Evolutionary conservation across 2,797 vertebrate genomes (phyloP).

Genomic region (Rhodeus uyekii): DNA sequence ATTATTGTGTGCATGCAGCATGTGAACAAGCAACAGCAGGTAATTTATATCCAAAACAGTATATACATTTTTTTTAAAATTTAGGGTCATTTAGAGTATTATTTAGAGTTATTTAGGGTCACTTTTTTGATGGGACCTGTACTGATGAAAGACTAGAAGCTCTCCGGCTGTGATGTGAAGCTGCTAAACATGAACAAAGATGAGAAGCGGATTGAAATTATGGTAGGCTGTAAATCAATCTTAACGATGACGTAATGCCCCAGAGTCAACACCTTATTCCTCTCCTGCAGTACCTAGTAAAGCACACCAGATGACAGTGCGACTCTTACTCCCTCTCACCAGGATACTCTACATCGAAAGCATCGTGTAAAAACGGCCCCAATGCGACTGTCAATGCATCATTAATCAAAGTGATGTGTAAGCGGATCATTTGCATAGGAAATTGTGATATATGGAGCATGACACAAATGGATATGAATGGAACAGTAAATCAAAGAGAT

Average conservation of each 20-base stretch:
- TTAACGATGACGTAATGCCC: constrained; percentile 26
- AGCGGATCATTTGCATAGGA: constrained; percentile 75
- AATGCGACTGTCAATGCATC: constrained; percentile 69
- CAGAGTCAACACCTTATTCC: neutral
- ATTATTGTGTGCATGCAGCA: neutral
- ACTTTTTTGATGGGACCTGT: neutral
- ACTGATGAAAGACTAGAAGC: neutral
- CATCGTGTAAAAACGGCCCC: constrained; percentile 65
- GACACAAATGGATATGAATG: constrained; percentile 76
- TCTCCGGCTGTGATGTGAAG: neutral
- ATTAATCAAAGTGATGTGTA: constrained; percentile 76
- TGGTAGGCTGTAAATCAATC: neutral
- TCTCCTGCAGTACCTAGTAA: constrained; percentile 57
- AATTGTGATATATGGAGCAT: constrained; percentile 77
- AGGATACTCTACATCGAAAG: constrained; percentile 56
- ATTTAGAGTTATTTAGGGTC: too few species aligned
- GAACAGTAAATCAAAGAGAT: constrained; percentile 69
- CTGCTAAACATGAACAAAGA: neutral
- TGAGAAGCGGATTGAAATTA: too few species aligned
- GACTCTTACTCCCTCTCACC: constrained; percentile 52
- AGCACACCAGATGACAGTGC: constrained; percentile 72
- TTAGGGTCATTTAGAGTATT: too few species aligned
- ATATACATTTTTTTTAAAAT: too few species aligned
- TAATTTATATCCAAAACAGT: neutral
- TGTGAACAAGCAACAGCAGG: neutral